Base-by-base conservation (phyloP, 2,888 invertebrate species). In the Heliconius charithonia region DNA sequence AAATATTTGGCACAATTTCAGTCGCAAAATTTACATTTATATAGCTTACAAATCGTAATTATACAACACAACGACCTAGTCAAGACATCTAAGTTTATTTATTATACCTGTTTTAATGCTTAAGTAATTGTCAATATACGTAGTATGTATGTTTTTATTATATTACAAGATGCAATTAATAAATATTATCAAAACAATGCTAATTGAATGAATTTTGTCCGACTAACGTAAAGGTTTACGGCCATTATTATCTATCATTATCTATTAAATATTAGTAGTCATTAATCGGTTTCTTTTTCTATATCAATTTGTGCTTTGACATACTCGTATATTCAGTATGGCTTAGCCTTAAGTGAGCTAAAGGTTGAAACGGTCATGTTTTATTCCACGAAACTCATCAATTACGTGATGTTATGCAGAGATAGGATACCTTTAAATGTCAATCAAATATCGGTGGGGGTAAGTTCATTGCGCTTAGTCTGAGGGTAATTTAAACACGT, bases 1-100 rank as follows among this genome's bases (percentile, higher is more conserved):
- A 81, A 77, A 79, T 77, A 79, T 81, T 79, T 81, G 79, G 74
- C 79, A 81, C 72, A 79, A 72, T 72, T 81, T 56, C 56, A 81
- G 62, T 51, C 67, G 76, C 51, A 70, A 41, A 77, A 79, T 81
- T 79, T 79, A 67, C 76, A 79, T 81, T 77, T 75, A 75, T 66
- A 77, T 75, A 62, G 76, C 63, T 76, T 63, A 22, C 67, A 63
- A 70, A 62, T 76, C 63, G 56, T 76, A 63, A 73, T 78, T 76
- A 59, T 72, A 72, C 51, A 72, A 56, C 71, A 59, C 56, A 25
- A 29, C 29, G 71, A 56, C 51, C 71, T 71, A 71, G 27, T 19
- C 27, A 56, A 71, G 22, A 29, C 29, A 71, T 29, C 27, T 22
- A 56, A 70, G 29, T 6, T 63, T 63, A 62, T 62, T n/a, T 56